These are phyloP conservation scores for Melanchra persicariae DNA, from an alignment of 2,888 invertebrate species.

Conservation along the genomic window DNA sequence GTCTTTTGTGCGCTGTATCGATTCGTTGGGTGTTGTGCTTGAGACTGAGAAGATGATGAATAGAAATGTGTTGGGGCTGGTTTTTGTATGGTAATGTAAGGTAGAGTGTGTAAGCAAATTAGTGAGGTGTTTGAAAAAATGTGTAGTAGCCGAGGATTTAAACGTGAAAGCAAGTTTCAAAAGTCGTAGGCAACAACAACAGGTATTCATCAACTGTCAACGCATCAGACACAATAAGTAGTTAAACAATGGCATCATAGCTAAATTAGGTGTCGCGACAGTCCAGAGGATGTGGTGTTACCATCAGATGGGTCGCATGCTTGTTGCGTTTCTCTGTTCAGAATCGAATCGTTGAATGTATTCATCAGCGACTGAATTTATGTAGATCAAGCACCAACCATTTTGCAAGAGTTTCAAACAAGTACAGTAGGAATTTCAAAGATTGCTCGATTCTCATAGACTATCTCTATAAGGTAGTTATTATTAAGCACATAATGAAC, in stretches of 20 bases:
- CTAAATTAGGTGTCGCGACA: too few species aligned
- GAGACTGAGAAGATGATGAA: conserved; percentile 66
- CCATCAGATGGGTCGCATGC: background rate
- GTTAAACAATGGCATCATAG: too few species aligned
- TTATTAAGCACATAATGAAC: conserved; percentile 36
- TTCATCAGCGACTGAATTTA: background rate
- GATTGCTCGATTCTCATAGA: background rate
- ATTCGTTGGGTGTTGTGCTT: conserved; percentile 73
- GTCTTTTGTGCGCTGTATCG: conserved; percentile 80
- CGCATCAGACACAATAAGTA: too few species aligned
- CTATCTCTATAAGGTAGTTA: background rate
- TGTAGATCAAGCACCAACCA: too few species aligned
- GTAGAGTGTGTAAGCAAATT: background rate
- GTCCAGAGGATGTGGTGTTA: background rate
- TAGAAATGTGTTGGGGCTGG: conserved; percentile 45
- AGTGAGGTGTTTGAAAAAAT: background rate
- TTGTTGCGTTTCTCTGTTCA: too few species aligned
- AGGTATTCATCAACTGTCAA: too few species aligned
- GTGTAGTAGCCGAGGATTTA: background rate
- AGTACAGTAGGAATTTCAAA: background rate
- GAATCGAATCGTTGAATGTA: too few species aligned
- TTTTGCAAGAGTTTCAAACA: background rate
- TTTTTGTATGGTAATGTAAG: conserved; percentile 8
- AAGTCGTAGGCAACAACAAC: background rate
- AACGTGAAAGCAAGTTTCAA: too few species aligned